Percentiles rank a stretch among this genome's conserved stretches.
Evolutionary conservation across 2,113 vertebrate species (phyloP).

Genomic region (Oophaga pumilio): DNA sequence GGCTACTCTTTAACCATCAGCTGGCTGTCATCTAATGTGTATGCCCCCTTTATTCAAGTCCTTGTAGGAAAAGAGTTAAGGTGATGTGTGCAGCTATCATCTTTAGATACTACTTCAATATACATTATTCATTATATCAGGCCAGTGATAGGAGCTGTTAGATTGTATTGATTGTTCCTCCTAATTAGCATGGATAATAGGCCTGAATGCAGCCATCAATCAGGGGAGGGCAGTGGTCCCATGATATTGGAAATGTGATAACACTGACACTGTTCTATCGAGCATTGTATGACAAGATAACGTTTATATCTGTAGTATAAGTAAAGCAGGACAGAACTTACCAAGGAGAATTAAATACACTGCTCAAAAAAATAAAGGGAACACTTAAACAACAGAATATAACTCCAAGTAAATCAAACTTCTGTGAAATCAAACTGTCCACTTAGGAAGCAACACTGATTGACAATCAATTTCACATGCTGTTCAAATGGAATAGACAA

Average conservation of each 20-base stretch:
- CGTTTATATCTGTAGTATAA: background rate
- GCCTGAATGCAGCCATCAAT: background rate
- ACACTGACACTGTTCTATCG: slow-evolving; percentile 4
- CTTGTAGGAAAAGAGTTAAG: background rate
- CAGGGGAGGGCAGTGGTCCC: background rate
- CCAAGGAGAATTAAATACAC: background rate
- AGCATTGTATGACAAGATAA: background rate
- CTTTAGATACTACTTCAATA: background rate
- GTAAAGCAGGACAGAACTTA: background rate
- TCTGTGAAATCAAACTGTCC: no score
- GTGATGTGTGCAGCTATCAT: background rate
- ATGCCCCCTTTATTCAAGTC: no score
- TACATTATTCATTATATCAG: background rate
- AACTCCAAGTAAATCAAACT: no score
- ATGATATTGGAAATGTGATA: slow-evolving; percentile 31
- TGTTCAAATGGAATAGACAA: no score
- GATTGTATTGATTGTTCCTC: slow-evolving; percentile 13
- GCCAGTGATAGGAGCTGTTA: background rate
- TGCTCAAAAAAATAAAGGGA: no score
- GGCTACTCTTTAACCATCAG: no score
- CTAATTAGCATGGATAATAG: slow-evolving; percentile 19
- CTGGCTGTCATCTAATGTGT: no score
- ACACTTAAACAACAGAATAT: no score
- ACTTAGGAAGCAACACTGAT: no score
- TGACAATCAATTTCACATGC: no score